Percentiles rank a stretch among this genome's conserved stretches.
Evolutionary conservation across 23 tunicate genomes (phyloP).

Genomic region (Styela clava): DNA sequence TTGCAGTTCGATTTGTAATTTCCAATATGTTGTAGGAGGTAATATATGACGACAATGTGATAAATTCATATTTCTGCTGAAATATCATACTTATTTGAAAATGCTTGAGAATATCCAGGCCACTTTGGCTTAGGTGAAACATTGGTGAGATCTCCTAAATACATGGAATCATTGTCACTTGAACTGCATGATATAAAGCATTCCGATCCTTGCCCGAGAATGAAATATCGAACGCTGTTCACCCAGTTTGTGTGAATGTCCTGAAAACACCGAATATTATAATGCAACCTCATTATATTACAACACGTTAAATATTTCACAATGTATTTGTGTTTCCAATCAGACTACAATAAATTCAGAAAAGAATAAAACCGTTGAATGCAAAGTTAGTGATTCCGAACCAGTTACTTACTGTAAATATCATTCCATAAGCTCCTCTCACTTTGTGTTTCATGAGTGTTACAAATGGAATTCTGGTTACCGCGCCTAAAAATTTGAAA

Average conservation of each 20-base stretch:
- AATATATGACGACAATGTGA: too few species aligned
- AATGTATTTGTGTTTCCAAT: too few species aligned
- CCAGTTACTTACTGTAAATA: conserved; percentile 47
- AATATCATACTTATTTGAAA: neutral
- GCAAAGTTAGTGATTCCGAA: too few species aligned
- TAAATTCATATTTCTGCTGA: too few species aligned
- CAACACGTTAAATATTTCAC: too few species aligned
- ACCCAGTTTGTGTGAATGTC: conserved; percentile 82
- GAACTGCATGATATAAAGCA: conserved; percentile 90
- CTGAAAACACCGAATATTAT: conserved; percentile 40
- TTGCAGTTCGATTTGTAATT: too few species aligned
- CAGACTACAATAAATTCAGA: too few species aligned
- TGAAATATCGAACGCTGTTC: conserved; percentile 64
- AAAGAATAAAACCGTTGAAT: too few species aligned
- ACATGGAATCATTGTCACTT: conserved; percentile 88
- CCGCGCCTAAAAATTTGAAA: conserved; percentile 46
- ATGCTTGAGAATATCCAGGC: conserved; percentile 49
- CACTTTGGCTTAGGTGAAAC: conserved; percentile 52
- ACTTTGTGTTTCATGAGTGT: conserved; percentile 39
- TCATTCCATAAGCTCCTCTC: conserved; percentile 47
- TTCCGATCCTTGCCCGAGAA: conserved; percentile 82
- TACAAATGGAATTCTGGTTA: conserved; percentile 39
- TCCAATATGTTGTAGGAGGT: too few species aligned
- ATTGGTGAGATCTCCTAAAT: conserved; percentile 68
- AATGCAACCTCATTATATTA: too few species aligned